Evolutionary conservation across 2,797 vertebrate genomes (phyloP).

Genomic region (Phataginus tricuspis): DNA sequence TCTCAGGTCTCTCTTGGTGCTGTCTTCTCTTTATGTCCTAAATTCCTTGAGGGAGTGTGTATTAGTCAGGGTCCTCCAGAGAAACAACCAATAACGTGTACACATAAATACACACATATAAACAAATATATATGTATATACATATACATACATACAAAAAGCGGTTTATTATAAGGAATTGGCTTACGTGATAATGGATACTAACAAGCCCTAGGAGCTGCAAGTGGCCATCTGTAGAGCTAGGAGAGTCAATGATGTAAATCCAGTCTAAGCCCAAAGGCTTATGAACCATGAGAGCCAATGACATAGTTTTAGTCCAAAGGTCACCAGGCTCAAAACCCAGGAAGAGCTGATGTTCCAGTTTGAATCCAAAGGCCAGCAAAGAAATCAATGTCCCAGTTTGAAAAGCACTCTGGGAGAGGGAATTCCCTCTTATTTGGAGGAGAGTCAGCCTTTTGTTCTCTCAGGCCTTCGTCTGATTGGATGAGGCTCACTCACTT

Average conservation of each 20-base stretch:
- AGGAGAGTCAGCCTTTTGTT: neutral
- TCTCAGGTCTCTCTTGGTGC: neutral
- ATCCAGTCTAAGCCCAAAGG: neutral
- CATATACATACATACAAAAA: neutral
- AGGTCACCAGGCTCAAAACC: neutral
- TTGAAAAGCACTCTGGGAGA: neutral
- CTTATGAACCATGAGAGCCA: neutral
- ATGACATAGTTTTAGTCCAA: fast-evolving
- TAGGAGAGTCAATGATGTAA: neutral
- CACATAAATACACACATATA: too few relatives aligned
- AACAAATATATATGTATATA: neutral
- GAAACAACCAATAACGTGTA: neutral
- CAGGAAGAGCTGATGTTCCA: neutral
- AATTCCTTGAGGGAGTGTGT: neutral
- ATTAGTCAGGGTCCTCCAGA: neutral
- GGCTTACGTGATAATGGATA: neutral
- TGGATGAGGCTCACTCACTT: neutral
- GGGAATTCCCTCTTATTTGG: neutral
- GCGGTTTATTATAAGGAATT: neutral
- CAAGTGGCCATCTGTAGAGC: neutral
- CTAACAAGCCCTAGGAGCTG: neutral
- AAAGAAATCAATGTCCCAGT: too few relatives aligned
- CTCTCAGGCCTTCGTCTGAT: too few relatives aligned
- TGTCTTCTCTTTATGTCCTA: neutral
- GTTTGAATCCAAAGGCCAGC: neutral